These are phyloP conservation scores for Aphelinus certus DNA, from an alignment of 1,140 invertebrate genomes.

Conservation along the genomic window DNA sequence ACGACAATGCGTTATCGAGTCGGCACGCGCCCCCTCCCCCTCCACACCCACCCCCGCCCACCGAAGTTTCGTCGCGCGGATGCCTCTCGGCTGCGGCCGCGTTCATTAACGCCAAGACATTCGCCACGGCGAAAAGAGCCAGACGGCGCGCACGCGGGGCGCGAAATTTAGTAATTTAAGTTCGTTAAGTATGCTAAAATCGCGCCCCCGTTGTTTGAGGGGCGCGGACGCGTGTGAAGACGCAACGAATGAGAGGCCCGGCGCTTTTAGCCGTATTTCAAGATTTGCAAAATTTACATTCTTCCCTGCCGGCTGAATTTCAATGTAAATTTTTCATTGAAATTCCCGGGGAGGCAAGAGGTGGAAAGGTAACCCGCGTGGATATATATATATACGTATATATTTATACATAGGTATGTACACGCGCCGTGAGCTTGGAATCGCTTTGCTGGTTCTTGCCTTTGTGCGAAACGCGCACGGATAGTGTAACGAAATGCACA, in stretches of 20 bases:
- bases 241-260: no score
- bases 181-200: slow-evolving; percentile 38
- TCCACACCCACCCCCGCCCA: no score
- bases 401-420: no score
- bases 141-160: not conserved
- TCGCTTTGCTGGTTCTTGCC: no score
- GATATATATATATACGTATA: no score
- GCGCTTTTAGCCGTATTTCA: slow-evolving; percentile 28
- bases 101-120: slow-evolving; percentile 31
- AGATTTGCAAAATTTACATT: slow-evolving; percentile 38
- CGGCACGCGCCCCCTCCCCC: no score
- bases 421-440: no score
- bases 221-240: no score
- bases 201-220: not conserved
- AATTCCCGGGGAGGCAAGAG: not conserved
- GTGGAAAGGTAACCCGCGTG: no score
- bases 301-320: slow-evolving; percentile 21
- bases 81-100: not conserved
- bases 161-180: slow-evolving; percentile 25
- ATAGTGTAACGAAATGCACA: no score
- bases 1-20: no score
- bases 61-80: slow-evolving; percentile 2
- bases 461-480: no score
- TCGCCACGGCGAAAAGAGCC: slow-evolving; percentile 14
- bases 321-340: slow-evolving; percentile 34